Base-by-base conservation (phyloP, 1,140 invertebrate genomes). In the Drosophila aff. region DNA sequence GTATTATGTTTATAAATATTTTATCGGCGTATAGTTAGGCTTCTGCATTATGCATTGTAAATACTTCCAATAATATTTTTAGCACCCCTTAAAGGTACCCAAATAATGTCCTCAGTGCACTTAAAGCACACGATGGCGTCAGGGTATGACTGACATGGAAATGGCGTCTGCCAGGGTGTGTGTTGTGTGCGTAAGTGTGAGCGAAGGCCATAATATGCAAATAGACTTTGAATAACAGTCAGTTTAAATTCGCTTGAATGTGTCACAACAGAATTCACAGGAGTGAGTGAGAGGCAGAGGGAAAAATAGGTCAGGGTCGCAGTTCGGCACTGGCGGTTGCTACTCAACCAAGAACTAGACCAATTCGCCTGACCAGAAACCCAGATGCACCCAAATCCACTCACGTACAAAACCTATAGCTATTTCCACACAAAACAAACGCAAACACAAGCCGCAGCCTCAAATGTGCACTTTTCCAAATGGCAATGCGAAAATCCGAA, bases 401-500 rank as follows among this genome's bases (percentile, higher is more conserved):
- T 89, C 83, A 89, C 83, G 83, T 89, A 72, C 66, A 9, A 44
- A n/a, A 31, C 36, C 40, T 60, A 69, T 78, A 67, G 77, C 78
- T 81, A 89, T 87, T 85, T 89, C 69, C 72, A 52, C 43, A 80
- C 59, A 59, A 50, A 68, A 66, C 61, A 62, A 58, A 69, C 36
- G 52, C 26, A 67, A 47, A 52, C 28, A 41, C 36, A 60, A 31
- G 58, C 68, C 57, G 38, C 44, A 78, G 84, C 62, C 84, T 74
- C 69, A 89, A 83, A 71, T 57, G 77, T 89, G 77, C 83, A 87
- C 66, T 83, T 87, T 72, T 63, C 64, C 47, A 69, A 86, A 87
- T 76, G 67, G 63, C 46, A 49, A 36, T 63, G 31, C n/a, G 33
- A 21, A 47, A 71, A 44, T 2, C 26, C 40, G 71, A 86, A 55